Percentiles rank a stretch among this genome's conserved stretches.
Evolutionary conservation across 1,140 invertebrate genomes (phyloP).

Genomic region (Lucilia sericata): DNA sequence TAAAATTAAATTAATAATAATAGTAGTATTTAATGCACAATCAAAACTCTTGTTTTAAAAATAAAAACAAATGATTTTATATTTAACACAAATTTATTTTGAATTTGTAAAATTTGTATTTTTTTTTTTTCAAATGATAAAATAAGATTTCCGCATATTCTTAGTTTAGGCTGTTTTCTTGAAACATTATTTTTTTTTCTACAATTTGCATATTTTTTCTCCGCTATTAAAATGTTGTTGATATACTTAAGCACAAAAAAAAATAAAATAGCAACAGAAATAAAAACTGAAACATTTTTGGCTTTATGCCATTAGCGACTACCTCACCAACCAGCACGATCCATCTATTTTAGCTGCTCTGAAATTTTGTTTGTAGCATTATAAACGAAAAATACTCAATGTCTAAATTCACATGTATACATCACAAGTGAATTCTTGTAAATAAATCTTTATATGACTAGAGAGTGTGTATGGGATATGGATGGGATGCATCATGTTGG

Average conservation of each 20-base stretch:
- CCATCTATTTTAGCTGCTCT: not conserved
- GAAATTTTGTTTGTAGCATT: not conserved
- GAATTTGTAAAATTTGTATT: not conserved
- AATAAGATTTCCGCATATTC: conserved; percentile 34
- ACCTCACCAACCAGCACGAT: not conserved
- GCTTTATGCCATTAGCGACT: conserved; percentile 16
- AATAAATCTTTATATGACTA: not conserved
- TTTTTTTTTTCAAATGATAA: conserved; percentile 22
- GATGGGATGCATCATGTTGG: not conserved
- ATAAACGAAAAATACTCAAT: not conserved
- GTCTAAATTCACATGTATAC: not conserved
- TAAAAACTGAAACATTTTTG: conserved; percentile 1
- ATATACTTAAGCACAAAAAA: not conserved
- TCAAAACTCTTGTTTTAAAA: too few species aligned
- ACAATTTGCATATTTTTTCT: conserved; percentile 22
- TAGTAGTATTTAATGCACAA: not conserved
- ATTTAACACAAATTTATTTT: not conserved
- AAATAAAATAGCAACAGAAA: not conserved
- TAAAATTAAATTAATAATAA: too few species aligned
- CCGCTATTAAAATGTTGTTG: conserved; percentile 39
- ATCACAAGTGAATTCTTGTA: too few species aligned
- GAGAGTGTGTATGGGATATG: not conserved
- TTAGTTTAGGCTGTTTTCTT: not conserved
- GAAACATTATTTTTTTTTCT: too few species aligned
- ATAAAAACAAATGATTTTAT: too few species aligned